Conservation (phyloP, 2,113 vertebrate species). For the Nothoprocta perdicaria region DNA sequence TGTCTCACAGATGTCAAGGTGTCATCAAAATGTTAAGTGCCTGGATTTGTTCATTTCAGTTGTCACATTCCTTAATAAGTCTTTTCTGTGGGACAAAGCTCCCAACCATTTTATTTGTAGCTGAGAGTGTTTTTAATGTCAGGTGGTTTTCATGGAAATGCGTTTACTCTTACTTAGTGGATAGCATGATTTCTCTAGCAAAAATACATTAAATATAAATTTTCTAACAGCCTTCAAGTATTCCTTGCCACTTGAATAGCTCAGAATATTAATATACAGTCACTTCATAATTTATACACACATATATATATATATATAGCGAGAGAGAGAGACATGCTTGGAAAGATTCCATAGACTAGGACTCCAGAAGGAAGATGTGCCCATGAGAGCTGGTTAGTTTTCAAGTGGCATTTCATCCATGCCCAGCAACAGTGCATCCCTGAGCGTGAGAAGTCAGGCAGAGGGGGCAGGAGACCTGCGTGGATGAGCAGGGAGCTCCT, state of each 20-base stretch:
- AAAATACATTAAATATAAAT: not conserved
- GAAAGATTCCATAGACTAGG: too few species aligned
- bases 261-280: not conserved
- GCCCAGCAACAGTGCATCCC: too few species aligned
- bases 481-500: too few species aligned
- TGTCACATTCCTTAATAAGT: not conserved
- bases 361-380: too few species aligned
- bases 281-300: not conserved
- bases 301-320: too few species aligned
- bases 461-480: too few species aligned
- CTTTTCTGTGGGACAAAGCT: not conserved
- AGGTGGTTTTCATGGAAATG: not conserved
- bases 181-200: not conserved
- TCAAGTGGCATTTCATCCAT: too few species aligned
- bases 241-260: not conserved
- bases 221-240: not conserved
- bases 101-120: not conserved
- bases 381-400: too few species aligned
- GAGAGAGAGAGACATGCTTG: too few species aligned
- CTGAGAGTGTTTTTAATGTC: not conserved
- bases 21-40: constrained; percentile 3
- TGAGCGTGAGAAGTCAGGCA: too few species aligned
- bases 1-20: not conserved
- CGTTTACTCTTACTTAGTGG: not conserved
- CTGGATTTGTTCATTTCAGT: not conserved